phyloP scores from a whole-genome alignment of 2,113 vertebrate genomes.

The Clinocottus analis region DNA sequence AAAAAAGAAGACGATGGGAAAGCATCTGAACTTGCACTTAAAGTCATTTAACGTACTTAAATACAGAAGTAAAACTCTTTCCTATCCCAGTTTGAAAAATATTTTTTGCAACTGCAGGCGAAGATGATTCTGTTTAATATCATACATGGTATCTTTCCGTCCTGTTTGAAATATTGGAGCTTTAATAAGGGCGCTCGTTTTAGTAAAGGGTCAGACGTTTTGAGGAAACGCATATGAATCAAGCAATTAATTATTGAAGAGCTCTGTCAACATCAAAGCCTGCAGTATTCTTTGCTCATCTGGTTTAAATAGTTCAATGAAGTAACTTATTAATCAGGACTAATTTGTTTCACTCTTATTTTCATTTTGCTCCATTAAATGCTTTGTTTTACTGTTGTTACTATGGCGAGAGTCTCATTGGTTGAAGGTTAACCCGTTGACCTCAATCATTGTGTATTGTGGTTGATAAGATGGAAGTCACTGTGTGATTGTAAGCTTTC shows the following conservation, averaged over 20 bases:
- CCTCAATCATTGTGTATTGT: constrained; percentile 45
- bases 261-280: constrained; percentile 78
- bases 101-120: constrained; percentile 22
- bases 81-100: constrained; percentile 1
- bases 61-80: constrained; percentile 18
- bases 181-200: constrained; percentile 60
- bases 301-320: constrained; percentile 80
- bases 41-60: neutral
- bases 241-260: constrained; percentile 80
- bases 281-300: constrained; percentile 71
- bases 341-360: constrained; percentile 75
- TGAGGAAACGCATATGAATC: constrained; percentile 79
- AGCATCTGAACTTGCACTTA: neutral
- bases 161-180: constrained; percentile 52
- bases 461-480: constrained; percentile 62
- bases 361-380: constrained; percentile 49
- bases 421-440: constrained; percentile 54
- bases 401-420: constrained; percentile 17
- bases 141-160: constrained; percentile 35
- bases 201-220: constrained; percentile 71
- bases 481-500: constrained; percentile 46
- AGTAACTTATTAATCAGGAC: constrained; percentile 80
- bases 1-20: neutral
- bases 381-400: constrained; percentile 55
- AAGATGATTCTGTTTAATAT: constrained; percentile 46